Evolutionary conservation across 92 coral and sea anemone genomes (phyloP), one percentile per base, ranked within the genome.

Genomic region (Palythoa caribaeorum): DNA sequence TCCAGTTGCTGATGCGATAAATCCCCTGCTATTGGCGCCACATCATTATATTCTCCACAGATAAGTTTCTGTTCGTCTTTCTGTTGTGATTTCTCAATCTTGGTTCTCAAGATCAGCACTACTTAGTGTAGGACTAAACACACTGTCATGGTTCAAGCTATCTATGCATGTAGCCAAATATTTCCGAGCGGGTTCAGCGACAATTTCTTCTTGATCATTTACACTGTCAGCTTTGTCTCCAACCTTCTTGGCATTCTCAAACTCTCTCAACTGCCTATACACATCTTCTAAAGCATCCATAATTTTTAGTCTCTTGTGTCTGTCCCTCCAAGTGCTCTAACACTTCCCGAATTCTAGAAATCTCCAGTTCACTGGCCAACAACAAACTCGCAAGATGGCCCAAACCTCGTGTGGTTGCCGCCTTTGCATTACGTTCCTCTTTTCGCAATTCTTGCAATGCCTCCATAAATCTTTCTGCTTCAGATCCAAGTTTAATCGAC

Each of bases 191-290:
- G 71, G 80, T 11, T 63, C 60, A 28, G 81, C 76, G 36, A 79
- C 79, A 38, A 87, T 75, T 20, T 80, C 91, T 0, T 80, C 81
- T 53, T 80, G 88, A 1, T 88, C 83, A 19, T 50, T 47, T 36
- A 88, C 68, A 57, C 71, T 15, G 71, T 88, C 88, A 11, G 88
- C 91, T 80, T 88, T 74, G 71, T 81, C 91, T 52, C 88, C 78
- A 2, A 80, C 88, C 11, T 28, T 88, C 63, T 38, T 38, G 6
- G 81, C 73, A 51, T 69, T 83, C n/a, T 81, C 87, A 14, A 47
- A 54, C 37, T 81, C 91, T 37, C 38, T 80, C 28, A 66, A 79
- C 60, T 80, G 69, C 15, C 88, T 73, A 71, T 50, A 80, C 15
- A 59, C 35, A 21, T 70, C 74, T 47, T 88, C 91, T 63, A 88